Percentiles rank a stretch among this genome's conserved stretches.
Evolutionary conservation across 1,140 invertebrate genomes (phyloP).

Genomic region (Apis dorsata): DNA sequence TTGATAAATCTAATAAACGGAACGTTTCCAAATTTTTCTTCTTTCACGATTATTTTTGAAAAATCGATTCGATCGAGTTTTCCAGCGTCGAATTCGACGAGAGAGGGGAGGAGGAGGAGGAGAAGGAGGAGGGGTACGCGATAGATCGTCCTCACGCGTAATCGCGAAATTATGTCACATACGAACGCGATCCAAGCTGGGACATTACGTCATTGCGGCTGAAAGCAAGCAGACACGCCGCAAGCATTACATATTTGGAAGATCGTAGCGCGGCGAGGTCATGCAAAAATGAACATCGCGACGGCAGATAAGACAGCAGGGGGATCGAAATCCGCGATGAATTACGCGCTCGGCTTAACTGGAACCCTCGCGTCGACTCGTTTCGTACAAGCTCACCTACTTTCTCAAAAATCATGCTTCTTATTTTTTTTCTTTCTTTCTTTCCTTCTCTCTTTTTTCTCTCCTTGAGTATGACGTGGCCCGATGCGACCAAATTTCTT

Average conservation of each 20-base stretch:
- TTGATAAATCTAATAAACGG: no score
- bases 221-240: conserved; percentile 34
- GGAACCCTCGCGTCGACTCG: not conserved
- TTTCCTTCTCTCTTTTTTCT: no score
- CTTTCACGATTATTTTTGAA: no score
- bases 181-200: conserved; percentile 38
- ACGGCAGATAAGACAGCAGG: conserved; percentile 6
- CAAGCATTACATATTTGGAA: conserved; percentile 62
- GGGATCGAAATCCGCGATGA: conserved; percentile 10
- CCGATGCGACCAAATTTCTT: no score
- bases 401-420: not conserved
- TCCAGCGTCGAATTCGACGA: not conserved
- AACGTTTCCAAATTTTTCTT: not conserved
- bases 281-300: conserved; percentile 26
- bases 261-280: conserved; percentile 48
- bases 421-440: not conserved
- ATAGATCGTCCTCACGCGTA: conserved; percentile 48
- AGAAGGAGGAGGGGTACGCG: conserved; percentile 6
- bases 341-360: not conserved
- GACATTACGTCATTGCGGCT: conserved; percentile 54
- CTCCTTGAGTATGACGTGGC: no score
- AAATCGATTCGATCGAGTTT: no score
- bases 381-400: conserved; percentile 10
- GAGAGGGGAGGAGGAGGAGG: not conserved
- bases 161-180: conserved; percentile 68